phyloP scores from a whole-genome alignment of 2,113 vertebrate species.

The Heterotis niloticus region DNA sequence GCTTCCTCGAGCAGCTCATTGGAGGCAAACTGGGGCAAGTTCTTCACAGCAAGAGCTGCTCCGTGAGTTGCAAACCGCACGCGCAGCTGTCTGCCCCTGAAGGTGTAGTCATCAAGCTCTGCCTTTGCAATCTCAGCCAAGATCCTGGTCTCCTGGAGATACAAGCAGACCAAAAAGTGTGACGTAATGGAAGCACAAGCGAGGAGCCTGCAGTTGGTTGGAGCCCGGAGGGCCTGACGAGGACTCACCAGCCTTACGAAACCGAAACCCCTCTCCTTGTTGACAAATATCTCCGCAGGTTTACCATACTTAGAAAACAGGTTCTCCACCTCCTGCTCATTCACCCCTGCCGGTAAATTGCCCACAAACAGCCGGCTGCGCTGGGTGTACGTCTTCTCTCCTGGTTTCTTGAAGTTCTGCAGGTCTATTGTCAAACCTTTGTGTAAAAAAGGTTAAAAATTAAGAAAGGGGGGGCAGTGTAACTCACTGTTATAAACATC shows the following conservation, averaged over 20 bases:
- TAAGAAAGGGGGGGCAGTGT: no score
- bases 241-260: slow-evolving; percentile 84
- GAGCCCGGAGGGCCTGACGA: no score
- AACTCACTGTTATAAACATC: background rate
- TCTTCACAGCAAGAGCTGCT: slow-evolving; percentile 83
- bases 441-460: slow-evolving; percentile 51
- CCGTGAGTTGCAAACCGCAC: slow-evolving; percentile 95
- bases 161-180: background rate
- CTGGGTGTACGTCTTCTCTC: slow-evolving; percentile 94
- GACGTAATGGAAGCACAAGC: background rate
- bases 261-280: slow-evolving; percentile 96
- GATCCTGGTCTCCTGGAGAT: slow-evolving; percentile 82
- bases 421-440: slow-evolving; percentile 87
- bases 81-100: slow-evolving; percentile 84
- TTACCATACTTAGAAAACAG: slow-evolving; percentile 93
- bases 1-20: slow-evolving; percentile 94
- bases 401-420: slow-evolving; percentile 91
- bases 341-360: slow-evolving; percentile 85
- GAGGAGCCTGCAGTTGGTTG: slow-evolving; percentile 39
- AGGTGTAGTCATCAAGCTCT: slow-evolving; percentile 86
- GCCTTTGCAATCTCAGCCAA: slow-evolving; percentile 94
- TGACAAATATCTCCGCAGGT: slow-evolving; percentile 91
- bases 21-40: slow-evolving; percentile 92
- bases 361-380: slow-evolving; percentile 93
- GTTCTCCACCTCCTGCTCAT: slow-evolving; percentile 89